Percentiles rank a stretch among this genome's conserved stretches.
Conservation (phyloP, 2,113 vertebrate genomes). For the Ondatra zibethicus region DNA sequence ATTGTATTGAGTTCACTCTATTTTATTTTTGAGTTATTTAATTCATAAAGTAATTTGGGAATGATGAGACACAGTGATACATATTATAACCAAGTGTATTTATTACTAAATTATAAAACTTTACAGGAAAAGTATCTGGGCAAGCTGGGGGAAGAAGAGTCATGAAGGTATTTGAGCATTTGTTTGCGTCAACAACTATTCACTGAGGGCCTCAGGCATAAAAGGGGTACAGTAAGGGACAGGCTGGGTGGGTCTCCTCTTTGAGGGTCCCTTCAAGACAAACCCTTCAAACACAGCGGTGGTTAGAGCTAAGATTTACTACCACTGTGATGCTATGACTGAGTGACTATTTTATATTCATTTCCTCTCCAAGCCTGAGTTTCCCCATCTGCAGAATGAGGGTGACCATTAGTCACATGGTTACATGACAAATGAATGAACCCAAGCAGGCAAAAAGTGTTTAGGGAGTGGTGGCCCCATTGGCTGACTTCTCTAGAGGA, state of each 20-base stretch:
- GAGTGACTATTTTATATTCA: background rate
- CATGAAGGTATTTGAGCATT: background rate
- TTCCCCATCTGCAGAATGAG: background rate
- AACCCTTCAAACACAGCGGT: too few species aligned
- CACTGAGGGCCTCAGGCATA: background rate
- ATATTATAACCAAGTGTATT: slow-evolving; percentile 7
- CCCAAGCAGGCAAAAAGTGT: background rate
- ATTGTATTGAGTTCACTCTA: slow-evolving; percentile 46
- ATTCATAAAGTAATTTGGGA: slow-evolving; percentile 65
- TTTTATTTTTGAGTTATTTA: slow-evolving; percentile 62
- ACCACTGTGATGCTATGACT: background rate
- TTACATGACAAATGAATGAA: background rate
- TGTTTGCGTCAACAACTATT: background rate
- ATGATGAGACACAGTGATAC: slow-evolving; percentile 45
- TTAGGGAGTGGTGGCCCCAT: background rate
- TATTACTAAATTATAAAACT: slow-evolving; percentile 63
- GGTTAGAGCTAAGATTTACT: background rate
- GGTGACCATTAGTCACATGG: background rate
- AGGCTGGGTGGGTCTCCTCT: background rate
- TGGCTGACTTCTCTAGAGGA: background rate
- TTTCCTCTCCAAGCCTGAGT: background rate
- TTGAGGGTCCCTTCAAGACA: background rate
- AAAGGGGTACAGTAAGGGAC: background rate
- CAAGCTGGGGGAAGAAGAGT: background rate
- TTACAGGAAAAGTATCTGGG: slow-evolving; percentile 22